Evolutionary conservation across 2,113 vertebrate genomes (phyloP).

Genomic region (Paralichthys olivaceus): DNA sequence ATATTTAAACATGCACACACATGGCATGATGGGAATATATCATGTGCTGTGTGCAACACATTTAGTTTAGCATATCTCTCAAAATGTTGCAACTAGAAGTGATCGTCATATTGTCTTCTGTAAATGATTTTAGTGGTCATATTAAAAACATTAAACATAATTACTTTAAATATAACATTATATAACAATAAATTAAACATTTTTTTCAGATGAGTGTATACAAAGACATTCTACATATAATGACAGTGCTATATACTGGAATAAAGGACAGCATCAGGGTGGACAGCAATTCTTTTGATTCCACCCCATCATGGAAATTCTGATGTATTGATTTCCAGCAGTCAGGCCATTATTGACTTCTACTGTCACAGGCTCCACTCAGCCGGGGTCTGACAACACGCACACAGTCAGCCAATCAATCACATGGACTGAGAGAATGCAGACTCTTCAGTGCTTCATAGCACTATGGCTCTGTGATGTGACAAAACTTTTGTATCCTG

Average conservation of each 20-base stretch:
- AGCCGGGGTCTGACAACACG: neutral
- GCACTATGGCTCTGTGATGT: neutral
- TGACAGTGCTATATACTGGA: neutral
- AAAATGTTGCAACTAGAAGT: too few species aligned
- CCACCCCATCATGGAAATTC: slow-evolving; percentile 61
- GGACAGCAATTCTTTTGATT: neutral
- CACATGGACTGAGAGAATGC: neutral
- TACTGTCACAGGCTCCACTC: neutral
- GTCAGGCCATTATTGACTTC: slow-evolving; percentile 49
- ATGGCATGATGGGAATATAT: too few species aligned
- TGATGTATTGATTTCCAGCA: slow-evolving; percentile 51
- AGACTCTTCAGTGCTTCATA: neutral
- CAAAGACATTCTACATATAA: too few species aligned
- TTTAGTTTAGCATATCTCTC: too few species aligned
- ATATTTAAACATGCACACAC: too few species aligned
- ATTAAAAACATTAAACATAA: too few species aligned
- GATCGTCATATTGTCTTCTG: too few species aligned
- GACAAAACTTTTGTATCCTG: neutral
- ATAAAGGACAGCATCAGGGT: neutral
- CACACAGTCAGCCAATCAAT: slow-evolving; percentile 6
- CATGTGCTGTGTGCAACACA: too few species aligned
- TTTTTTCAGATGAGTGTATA: too few species aligned
- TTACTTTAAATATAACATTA: too few species aligned
- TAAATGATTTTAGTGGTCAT: too few species aligned
- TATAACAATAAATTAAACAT: too few species aligned